These are phyloP conservation scores for Vulpes lagopus DNA, from an alignment of 2,113 vertebrate species.

Conservation along the genomic window DNA sequence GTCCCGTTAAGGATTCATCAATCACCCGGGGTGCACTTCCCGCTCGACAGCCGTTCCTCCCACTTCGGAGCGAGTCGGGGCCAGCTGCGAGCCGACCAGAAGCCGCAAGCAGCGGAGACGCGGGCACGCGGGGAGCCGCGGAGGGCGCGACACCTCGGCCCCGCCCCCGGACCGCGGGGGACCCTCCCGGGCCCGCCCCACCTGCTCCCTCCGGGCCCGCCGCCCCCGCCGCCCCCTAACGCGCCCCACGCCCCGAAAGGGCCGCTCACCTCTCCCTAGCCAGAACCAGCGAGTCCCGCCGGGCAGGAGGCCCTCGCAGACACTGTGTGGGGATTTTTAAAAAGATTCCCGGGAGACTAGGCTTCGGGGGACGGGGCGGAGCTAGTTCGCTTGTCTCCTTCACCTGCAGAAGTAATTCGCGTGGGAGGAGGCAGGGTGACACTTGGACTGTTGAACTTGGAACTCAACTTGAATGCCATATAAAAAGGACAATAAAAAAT, in stretches of 20 bases:
- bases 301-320: not conserved
- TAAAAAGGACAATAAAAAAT: slow-evolving; percentile 68
- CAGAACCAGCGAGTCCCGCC: not conserved
- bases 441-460: slow-evolving; percentile 61
- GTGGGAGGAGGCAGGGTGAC: slow-evolving; percentile 40
- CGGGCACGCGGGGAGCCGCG: not conserved
- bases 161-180: no score
- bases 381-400: not conserved
- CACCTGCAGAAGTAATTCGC: slow-evolving; percentile 32
- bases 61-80: slow-evolving; percentile 83
- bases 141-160: not conserved
- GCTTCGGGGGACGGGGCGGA: not conserved
- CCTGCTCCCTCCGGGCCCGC: not conserved
- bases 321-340: not conserved
- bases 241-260: not conserved
- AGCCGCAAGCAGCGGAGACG: slow-evolving; percentile 75
- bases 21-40: slow-evolving; percentile 88
- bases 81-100: slow-evolving; percentile 87
- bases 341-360: not conserved
- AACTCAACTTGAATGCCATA: slow-evolving; percentile 65
- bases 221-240: not conserved
- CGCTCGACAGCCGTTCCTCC: slow-evolving; percentile 86
- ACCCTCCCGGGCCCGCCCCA: no score
- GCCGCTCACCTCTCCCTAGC: not conserved
- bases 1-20: slow-evolving; percentile 88